These are phyloP conservation scores for Mycetomoellerius zeteki DNA, from an alignment of 1,140 invertebrate genomes.

Conservation along the genomic window DNA sequence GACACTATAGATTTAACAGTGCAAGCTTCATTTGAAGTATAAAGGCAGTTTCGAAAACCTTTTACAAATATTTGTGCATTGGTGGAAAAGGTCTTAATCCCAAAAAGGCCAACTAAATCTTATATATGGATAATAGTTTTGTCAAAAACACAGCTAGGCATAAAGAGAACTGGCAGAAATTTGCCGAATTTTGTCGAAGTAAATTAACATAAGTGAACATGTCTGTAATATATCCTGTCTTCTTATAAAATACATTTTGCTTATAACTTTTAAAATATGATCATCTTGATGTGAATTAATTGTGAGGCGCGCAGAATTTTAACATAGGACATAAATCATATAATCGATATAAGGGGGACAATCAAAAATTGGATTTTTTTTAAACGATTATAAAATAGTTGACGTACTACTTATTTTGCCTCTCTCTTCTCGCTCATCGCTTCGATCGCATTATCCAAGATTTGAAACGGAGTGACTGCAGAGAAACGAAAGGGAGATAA, in stretches of 20 bases:
- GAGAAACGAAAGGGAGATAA: constrained; percentile 27
- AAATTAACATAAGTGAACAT: constrained; percentile 12
- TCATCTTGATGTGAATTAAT: constrained; percentile 63
- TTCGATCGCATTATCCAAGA: constrained; percentile 32
- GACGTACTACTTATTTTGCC: neutral
- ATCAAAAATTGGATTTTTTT: constrained; percentile 53
- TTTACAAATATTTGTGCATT: neutral
- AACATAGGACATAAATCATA: constrained; percentile 28
- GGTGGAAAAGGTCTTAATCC: neutral
- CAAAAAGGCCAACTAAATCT: neutral
- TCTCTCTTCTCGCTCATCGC: neutral
- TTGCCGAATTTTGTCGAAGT: neutral
- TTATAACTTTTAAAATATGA: constrained; percentile 26
- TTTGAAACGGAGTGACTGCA: constrained; percentile 36
- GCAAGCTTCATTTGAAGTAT: neutral
- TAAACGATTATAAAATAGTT: constrained; percentile 41
- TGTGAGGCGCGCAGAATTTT: neutral
- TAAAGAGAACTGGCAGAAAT: neutral
- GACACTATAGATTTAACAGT: too few relatives aligned
- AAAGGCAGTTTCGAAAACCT: neutral
- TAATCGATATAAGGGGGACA: neutral
- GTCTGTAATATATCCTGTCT: neutral
- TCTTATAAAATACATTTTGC: constrained; percentile 35
- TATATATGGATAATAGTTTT: neutral
- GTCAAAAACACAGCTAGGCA: neutral